Evolutionary conservation across 2,113 vertebrate species (phyloP).

Genomic region (Numenius arquata): DNA sequence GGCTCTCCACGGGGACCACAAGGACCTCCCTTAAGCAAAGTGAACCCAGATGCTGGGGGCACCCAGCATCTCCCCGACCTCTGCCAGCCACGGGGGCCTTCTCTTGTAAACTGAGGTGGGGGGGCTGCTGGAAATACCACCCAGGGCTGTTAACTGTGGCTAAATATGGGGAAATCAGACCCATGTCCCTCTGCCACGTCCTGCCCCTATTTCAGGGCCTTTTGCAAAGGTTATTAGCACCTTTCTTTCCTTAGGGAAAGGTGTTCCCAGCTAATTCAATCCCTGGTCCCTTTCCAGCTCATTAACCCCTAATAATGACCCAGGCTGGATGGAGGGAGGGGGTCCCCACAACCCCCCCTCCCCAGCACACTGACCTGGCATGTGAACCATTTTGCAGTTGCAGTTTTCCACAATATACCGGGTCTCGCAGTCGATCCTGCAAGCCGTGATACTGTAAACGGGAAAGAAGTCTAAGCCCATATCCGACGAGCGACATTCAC

Average conservation of each 20-base stretch:
- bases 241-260: background rate
- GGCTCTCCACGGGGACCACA: background rate
- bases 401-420: conserved; percentile 99
- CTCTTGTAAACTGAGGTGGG: background rate
- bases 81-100: fast-evolving
- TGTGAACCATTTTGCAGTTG: conserved; percentile 99
- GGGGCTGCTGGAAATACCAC: background rate
- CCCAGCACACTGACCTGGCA: conserved; percentile 82
- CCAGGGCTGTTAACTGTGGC: background rate
- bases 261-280: background rate
- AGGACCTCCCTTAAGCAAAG: background rate
- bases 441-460: conserved; percentile 95
- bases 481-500: conserved; percentile 90
- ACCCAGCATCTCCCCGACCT: background rate
- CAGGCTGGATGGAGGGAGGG: background rate
- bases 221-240: background rate
- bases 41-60: background rate
- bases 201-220: background rate
- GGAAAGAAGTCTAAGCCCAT: conserved; percentile 93
- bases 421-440: conserved; percentile 97
- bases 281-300: background rate
- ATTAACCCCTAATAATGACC: background rate
- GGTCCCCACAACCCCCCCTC: background rate
- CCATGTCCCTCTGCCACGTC: background rate
- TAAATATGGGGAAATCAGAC: background rate